Evolutionary conservation across 1,140 invertebrate species (phyloP).

Genomic region (Octopus sinensis): DNA sequence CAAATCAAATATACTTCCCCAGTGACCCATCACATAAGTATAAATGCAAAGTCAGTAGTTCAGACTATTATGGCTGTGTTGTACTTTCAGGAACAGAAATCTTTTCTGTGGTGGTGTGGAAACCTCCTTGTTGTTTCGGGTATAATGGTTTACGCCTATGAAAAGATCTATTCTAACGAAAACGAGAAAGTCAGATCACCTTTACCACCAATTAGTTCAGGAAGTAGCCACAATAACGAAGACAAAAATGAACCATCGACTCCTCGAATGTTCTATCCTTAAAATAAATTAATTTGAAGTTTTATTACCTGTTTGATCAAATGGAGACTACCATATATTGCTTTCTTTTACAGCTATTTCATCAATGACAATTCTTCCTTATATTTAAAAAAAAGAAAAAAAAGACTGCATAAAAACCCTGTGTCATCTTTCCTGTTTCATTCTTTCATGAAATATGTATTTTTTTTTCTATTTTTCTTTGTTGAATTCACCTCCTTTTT

Average conservation of each 20-base stretch:
- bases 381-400: too few relatives aligned
- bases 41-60: conserved; percentile 54
- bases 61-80: conserved; percentile 54
- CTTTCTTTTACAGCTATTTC: too few relatives aligned
- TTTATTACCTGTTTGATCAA: neutral
- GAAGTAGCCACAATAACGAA: neutral
- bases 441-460: too few relatives aligned
- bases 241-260: conserved; percentile 7
- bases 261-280: conserved; percentile 2
- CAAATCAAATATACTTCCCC: conserved; percentile 56
- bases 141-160: conserved; percentile 43
- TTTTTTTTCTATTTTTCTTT: too few relatives aligned
- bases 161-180: conserved; percentile 23
- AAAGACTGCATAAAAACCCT: too few relatives aligned
- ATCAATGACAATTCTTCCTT: too few relatives aligned
- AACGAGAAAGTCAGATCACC: neutral
- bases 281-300: conserved; percentile 10
- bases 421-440: too few relatives aligned
- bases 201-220: neutral
- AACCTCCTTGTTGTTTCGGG: conserved; percentile 51
- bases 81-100: conserved; percentile 45
- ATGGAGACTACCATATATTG: too few relatives aligned
- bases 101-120: conserved; percentile 51
- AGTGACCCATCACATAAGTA: conserved; percentile 55
- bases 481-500: too few relatives aligned